These are phyloP conservation scores for Ctenopoma multispine DNA, from an alignment of 2,797 vertebrate genomes.

Conservation along the genomic window DNA sequence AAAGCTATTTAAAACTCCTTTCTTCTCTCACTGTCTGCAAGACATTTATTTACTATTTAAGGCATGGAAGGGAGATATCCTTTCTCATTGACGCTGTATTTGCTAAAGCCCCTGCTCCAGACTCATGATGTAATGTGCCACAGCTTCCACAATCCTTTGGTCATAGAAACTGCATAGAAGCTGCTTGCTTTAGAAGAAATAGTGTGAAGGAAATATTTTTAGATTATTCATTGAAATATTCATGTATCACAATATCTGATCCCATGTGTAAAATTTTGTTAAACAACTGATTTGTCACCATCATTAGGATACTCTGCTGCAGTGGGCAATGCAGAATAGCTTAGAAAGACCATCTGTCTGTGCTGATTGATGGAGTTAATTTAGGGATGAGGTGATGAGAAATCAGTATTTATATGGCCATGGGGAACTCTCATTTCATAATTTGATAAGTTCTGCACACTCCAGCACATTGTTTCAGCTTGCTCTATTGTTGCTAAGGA, in stretches of 20 bases:
- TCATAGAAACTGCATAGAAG: slow-evolving; percentile 3
- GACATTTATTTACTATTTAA: slow-evolving; percentile 60
- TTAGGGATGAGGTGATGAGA: slow-evolving; percentile 25
- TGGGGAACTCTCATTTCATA: slow-evolving; percentile 22
- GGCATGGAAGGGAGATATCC: slow-evolving; percentile 50
- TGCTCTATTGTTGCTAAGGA: slow-evolving; percentile 29
- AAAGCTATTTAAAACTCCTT: slow-evolving; percentile 71
- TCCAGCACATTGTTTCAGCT: neutral
- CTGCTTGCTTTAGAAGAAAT: neutral
- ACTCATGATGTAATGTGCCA: slow-evolving; percentile 43
- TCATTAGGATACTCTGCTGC: slow-evolving; percentile 6
- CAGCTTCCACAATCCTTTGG: neutral
- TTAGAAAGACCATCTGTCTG: slow-evolving; percentile 1
- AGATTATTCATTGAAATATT: neutral
- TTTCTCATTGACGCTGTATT: slow-evolving; percentile 48
- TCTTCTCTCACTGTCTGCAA: slow-evolving; percentile 63
- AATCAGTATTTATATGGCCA: slow-evolving; percentile 14
- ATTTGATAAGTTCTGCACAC: neutral
- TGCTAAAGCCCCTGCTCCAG: slow-evolving; percentile 31
- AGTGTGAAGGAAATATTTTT: neutral
- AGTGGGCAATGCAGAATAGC: neutral
- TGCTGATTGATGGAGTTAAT: slow-evolving; percentile 48
- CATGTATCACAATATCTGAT: neutral
- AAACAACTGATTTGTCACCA: neutral
- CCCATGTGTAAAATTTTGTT: neutral